These are phyloP conservation scores for Ceuthmochares aereus DNA, from an alignment of 2,113 vertebrate species.

Conservation along the genomic window DNA sequence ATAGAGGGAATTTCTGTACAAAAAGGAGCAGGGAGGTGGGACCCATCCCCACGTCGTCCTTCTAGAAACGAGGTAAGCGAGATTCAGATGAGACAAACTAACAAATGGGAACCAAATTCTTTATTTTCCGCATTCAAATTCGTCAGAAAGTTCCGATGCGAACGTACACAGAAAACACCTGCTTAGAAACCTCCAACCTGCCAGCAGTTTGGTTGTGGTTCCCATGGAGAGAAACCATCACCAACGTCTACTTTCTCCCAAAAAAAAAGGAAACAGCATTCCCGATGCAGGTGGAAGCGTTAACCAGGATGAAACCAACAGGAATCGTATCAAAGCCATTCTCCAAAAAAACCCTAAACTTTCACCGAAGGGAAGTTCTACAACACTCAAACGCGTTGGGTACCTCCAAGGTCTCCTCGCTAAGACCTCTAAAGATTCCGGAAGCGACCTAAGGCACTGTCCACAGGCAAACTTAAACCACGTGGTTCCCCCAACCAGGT, in stretches of 20 bases:
- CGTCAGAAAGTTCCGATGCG: accelerated
- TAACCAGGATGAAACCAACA: accelerated
- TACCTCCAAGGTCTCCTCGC: neutral
- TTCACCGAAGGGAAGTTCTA: accelerated
- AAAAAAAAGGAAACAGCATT: accelerated
- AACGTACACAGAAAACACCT: accelerated
- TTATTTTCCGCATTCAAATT: neutral
- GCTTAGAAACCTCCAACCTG: no score
- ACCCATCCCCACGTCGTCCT: neutral
- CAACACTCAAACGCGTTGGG: accelerated
- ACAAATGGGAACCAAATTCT: accelerated
- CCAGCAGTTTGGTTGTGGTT: neutral
- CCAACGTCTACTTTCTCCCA: neutral
- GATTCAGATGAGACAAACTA: neutral
- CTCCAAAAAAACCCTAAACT: neutral
- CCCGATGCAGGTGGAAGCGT: accelerated
- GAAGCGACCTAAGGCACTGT: neutral
- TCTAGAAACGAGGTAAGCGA: neutral
- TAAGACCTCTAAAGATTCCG: neutral
- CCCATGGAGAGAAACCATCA: accelerated
- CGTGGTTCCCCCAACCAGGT: accelerated
- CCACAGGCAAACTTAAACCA: accelerated
- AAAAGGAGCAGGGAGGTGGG: neutral
- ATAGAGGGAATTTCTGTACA: neutral
- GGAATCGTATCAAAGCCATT: accelerated